Conservation (phyloP, 37 sponge, comb jelly and placozoan genomes). For the Eunapius fragilis region DNA sequence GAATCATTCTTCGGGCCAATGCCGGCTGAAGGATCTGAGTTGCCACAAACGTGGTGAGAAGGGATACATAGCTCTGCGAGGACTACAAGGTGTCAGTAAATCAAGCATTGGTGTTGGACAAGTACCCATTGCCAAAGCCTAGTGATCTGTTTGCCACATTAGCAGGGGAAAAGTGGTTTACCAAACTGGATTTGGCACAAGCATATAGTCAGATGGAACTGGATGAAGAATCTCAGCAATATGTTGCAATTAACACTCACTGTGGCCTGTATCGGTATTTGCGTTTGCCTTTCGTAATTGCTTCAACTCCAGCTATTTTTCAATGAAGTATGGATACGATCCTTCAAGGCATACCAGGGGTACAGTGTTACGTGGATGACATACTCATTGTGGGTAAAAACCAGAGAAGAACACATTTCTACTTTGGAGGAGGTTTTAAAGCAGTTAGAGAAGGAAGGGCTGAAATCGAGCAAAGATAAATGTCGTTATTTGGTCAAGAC, state of each 20-base stretch:
- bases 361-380: slow-evolving; percentile 33
- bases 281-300: slow-evolving; percentile 37
- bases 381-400: slow-evolving; percentile 42
- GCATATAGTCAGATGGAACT: slow-evolving; percentile 41
- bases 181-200: slow-evolving; percentile 39
- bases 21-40: too few species aligned
- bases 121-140: slow-evolving; percentile 1
- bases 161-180: slow-evolving; percentile 33
- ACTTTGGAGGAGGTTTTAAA: slow-evolving; percentile 28
- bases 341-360: slow-evolving; percentile 31
- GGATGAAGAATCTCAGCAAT: slow-evolving; percentile 17
- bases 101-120: slow-evolving; percentile 14
- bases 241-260: slow-evolving; percentile 46
- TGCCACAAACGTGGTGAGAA: too few species aligned
- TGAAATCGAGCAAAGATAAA: slow-evolving; percentile 20
- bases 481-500: slow-evolving; percentile 23
- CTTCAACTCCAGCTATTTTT: slow-evolving; percentile 45
- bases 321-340: slow-evolving; percentile 34
- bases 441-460: slow-evolving; percentile 15
- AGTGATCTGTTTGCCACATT: slow-evolving; percentile 35
- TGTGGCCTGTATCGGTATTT: slow-evolving; percentile 24
- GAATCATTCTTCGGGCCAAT: too few species aligned
- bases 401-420: slow-evolving; percentile 19
- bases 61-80: slow-evolving; percentile 13
- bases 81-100: slow-evolving; percentile 48